Evolutionary conservation across 2,888 invertebrate species (phyloP).

Genomic region (Orchesella flavescens): DNA sequence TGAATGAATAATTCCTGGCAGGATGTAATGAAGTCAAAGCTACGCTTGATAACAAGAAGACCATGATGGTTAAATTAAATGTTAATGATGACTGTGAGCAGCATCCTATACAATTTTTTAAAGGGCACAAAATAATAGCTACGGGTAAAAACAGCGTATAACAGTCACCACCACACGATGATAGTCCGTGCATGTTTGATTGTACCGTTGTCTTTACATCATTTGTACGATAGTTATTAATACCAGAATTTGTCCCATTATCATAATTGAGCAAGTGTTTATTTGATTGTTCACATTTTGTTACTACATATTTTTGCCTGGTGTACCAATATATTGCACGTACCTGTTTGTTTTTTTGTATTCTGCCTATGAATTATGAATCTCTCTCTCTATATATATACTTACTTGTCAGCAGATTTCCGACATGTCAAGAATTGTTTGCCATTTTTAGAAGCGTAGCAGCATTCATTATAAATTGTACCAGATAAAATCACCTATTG

Average conservation of each 20-base stretch:
- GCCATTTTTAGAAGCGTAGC: conserved; percentile 2
- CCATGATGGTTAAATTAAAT: too few relatives aligned
- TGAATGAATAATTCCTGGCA: conserved; percentile 3
- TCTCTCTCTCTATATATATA: too few relatives aligned
- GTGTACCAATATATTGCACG: too few relatives aligned
- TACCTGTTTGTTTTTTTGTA: not conserved
- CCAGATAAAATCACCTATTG: conserved; percentile 24
- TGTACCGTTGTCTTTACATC: too few relatives aligned
- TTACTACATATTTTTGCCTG: not conserved
- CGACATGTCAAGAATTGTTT: not conserved
- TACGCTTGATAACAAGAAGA: not conserved
- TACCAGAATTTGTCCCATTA: conserved; percentile 17
- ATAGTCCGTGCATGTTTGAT: too few relatives aligned
- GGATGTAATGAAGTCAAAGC: not conserved
- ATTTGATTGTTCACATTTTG: conserved; percentile 16
- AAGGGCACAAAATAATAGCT: too few relatives aligned
- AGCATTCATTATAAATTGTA: not conserved
- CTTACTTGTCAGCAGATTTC: not conserved
- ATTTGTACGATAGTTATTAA: too few relatives aligned
- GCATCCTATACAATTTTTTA: too few relatives aligned
- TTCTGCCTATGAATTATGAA: not conserved
- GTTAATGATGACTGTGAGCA: too few relatives aligned
- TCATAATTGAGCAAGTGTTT: conserved; percentile 32
- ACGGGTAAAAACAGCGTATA: too few relatives aligned
- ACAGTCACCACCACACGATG: too few relatives aligned